Evolutionary conservation across 2,113 vertebrate genomes (phyloP).

Genomic region (Dendrocopos noguchii): DNA sequence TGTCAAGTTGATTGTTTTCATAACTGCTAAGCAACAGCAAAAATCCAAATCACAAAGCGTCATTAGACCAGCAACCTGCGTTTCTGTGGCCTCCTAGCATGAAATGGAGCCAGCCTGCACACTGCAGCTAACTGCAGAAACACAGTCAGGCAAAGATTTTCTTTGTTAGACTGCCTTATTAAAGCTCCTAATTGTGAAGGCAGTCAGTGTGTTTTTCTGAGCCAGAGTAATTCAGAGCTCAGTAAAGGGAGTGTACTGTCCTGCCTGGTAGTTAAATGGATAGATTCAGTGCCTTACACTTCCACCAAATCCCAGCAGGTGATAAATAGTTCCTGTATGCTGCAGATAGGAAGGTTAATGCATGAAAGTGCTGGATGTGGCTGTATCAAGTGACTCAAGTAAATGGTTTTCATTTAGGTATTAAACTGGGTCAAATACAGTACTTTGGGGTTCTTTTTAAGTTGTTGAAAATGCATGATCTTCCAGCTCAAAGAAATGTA

Average conservation of each 20-base stretch:
- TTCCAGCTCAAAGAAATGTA: background rate
- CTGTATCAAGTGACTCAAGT: background rate
- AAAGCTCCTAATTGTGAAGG: background rate
- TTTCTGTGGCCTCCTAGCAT: background rate
- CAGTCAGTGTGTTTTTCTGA: background rate
- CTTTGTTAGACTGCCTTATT: background rate
- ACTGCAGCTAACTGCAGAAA: background rate
- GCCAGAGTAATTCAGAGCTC: background rate
- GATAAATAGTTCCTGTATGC: background rate
- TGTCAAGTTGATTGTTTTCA: constrained; percentile 12
- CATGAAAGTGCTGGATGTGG: background rate
- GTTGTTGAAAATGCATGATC: background rate
- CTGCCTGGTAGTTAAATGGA: background rate
- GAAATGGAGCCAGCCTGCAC: background rate
- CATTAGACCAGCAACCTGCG: background rate
- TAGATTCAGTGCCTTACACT: background rate
- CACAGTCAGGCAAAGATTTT: background rate
- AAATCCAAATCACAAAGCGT: background rate
- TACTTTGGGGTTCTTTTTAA: background rate
- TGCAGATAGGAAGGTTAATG: background rate
- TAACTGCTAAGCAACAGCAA: constrained; percentile 20
- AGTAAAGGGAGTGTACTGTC: background rate
- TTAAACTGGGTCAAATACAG: background rate
- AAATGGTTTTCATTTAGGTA: background rate
- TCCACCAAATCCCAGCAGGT: background rate